A percentile compares a stretch with the other conserved stretches of the same genome.
Conservation (phyloP, 2,888 invertebrate genomes). For the Parnassius orleans region DNA sequence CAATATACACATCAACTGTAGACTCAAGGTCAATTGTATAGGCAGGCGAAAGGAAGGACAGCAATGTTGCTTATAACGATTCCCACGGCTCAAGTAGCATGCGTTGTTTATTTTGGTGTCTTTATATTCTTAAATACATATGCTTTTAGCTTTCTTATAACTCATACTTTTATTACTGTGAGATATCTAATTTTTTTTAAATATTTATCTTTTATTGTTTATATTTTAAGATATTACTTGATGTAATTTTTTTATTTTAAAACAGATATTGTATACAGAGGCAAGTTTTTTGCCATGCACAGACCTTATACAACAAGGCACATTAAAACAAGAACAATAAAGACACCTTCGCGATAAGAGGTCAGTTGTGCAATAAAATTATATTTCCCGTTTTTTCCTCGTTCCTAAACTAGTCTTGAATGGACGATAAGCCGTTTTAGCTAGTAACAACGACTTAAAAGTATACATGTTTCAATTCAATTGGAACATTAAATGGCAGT, state of each 20-base stretch:
- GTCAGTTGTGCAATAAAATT: slow-evolving; percentile 13
- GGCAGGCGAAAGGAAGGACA: slow-evolving; percentile 61
- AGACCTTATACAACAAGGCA: slow-evolving; percentile 8
- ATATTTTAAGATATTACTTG: no score
- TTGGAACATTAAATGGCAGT: slow-evolving; percentile 16
- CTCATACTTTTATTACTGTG: no score
- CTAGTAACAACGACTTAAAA: slow-evolving; percentile 12
- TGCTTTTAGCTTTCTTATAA: no score
- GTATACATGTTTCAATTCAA: slow-evolving; percentile 2
- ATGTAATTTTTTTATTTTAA: no score
- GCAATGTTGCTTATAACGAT: slow-evolving; percentile 61
- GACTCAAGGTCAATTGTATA: slow-evolving; percentile 56
- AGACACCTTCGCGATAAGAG: slow-evolving; percentile 16
- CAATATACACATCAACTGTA: slow-evolving; percentile 42
- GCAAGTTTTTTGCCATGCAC: slow-evolving; percentile 9
- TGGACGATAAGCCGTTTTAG: slow-evolving; percentile 8
- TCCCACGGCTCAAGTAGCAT: slow-evolving; percentile 62
- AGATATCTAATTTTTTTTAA: no score
- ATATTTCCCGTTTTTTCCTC: slow-evolving; percentile 13
- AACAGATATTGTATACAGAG: no score
- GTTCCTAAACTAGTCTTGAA: slow-evolving; percentile 16
- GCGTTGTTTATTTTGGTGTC: slow-evolving; percentile 39
- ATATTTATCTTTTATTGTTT: no score
- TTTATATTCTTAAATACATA: slow-evolving; percentile 29
- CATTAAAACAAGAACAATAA: slow-evolving; percentile 18